These are phyloP conservation scores for Lycaon pictus DNA, from an alignment of 2,113 vertebrate genomes.

Conservation along the genomic window DNA sequence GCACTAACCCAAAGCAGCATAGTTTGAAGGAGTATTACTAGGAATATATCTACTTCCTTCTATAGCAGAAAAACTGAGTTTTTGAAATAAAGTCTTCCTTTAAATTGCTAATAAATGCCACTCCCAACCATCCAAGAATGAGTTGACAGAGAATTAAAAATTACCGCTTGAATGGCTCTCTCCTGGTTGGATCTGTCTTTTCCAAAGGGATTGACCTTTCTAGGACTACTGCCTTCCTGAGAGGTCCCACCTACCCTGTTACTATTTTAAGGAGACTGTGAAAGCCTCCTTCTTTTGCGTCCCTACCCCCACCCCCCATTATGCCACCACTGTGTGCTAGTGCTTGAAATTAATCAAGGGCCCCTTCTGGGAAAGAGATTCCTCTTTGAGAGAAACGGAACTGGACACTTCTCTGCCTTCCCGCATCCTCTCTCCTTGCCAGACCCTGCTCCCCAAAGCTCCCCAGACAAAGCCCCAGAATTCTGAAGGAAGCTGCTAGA, in stretches of 20 bases:
- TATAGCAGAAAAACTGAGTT: neutral
- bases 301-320: neutral
- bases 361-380: slow-evolving; percentile 54
- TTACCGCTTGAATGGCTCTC: slow-evolving; percentile 58
- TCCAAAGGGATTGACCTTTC: slow-evolving; percentile 72
- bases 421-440: slow-evolving; percentile 57
- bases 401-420: slow-evolving; percentile 76
- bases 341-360: slow-evolving; percentile 77
- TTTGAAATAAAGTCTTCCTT: slow-evolving; percentile 45
- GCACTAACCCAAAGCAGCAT: slow-evolving; percentile 2
- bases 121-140: neutral
- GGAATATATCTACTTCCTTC: neutral
- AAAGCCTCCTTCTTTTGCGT: slow-evolving; percentile 9
- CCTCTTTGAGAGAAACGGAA: slow-evolving; percentile 65
- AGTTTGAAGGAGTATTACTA: slow-evolving; percentile 31
- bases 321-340: slow-evolving; percentile 75
- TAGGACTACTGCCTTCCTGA: slow-evolving; percentile 60
- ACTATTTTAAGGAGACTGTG: slow-evolving; percentile 75
- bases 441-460: slow-evolving; percentile 62
- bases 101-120: slow-evolving; percentile 57
- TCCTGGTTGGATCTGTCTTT: slow-evolving; percentile 68
- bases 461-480: slow-evolving; percentile 79
- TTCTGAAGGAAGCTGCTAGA: slow-evolving; percentile 55
- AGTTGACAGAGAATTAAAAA: slow-evolving; percentile 69
- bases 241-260: slow-evolving; percentile 62